phyloP scores from a whole-genome alignment of 1,140 invertebrate species.

The Drosophila insularis region DNA sequence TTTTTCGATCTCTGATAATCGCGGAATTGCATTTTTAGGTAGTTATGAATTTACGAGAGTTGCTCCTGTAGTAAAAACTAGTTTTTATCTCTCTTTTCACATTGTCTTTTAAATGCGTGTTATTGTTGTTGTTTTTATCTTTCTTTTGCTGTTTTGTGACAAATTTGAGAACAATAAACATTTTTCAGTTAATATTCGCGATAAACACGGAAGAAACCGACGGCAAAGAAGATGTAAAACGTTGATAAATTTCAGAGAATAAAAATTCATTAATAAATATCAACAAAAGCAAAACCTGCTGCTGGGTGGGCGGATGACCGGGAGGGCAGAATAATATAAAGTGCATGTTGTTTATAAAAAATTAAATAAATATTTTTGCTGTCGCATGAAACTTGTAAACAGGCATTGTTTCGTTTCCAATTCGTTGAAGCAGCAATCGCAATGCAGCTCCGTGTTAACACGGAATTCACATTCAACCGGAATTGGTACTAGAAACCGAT shows the following conservation, averaged over 20 bases:
- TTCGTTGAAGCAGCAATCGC: conserved; percentile 43
- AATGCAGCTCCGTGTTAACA: conserved; percentile 6
- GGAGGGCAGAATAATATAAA: conserved; percentile 14
- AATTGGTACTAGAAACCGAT: background rate
- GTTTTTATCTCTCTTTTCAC: background rate
- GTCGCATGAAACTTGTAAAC: conserved; percentile 18
- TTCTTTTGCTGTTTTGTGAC: conserved; percentile 32
- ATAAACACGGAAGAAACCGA: conserved; percentile 44
- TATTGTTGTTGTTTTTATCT: conserved; percentile 19
- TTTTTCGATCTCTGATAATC: too few species aligned
- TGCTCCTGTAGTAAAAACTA: too few species aligned
- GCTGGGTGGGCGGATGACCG: background rate
- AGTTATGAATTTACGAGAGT: too few species aligned
- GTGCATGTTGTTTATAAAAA: conserved; percentile 36
- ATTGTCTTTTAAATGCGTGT: conserved; percentile 4
- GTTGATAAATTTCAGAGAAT: conserved; percentile 28
- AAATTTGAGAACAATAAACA: conserved; percentile 58
- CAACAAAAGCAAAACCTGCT: conserved; percentile 19
- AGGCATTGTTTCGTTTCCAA: conserved; percentile 22
- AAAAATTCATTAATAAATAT: conserved; percentile 29
- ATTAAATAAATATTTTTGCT: conserved; percentile 66
- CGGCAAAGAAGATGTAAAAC: conserved; percentile 35
- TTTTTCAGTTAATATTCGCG: conserved; percentile 55
- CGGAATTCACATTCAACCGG: background rate
- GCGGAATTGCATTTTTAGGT: too few species aligned